Evolutionary conservation across 2,113 vertebrate species (phyloP).

Genomic region (Microcebus lehilahytsara): DNA sequence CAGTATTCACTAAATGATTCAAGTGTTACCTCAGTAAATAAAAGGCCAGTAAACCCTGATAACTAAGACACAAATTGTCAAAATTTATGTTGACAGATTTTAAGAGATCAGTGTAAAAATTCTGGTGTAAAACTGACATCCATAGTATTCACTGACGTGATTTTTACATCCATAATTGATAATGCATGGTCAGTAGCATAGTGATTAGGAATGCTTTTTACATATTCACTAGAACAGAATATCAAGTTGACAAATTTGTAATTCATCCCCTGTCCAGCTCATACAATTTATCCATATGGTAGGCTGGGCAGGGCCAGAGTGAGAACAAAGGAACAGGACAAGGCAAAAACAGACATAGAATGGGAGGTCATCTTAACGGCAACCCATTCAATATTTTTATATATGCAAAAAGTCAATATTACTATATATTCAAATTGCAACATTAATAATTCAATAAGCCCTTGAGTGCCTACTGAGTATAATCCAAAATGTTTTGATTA

Average conservation of each 20-base stretch:
- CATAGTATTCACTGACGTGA: neutral
- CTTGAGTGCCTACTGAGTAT: neutral
- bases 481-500: slow-evolving; percentile 34
- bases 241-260: neutral
- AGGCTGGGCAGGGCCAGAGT: neutral
- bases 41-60: neutral
- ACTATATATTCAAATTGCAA: slow-evolving; percentile 12
- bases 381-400: slow-evolving; percentile 12
- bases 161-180: neutral
- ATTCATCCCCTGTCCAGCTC: neutral
- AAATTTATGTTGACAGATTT: slow-evolving; percentile 8
- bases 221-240: neutral
- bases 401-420: slow-evolving; percentile 38
- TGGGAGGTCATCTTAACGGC: neutral
- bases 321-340: neutral
- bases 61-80: neutral
- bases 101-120: neutral
- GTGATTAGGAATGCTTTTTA: neutral
- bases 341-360: slow-evolving; percentile 31
- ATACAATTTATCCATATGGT: neutral
- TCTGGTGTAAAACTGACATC: neutral
- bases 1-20: neutral
- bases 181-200: neutral
- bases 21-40: neutral
- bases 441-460: slow-evolving; percentile 54